These are phyloP conservation scores for Noctuana brunneofusca DNA, from an alignment of 2,888 invertebrate genomes.

Conservation along the genomic window DNA sequence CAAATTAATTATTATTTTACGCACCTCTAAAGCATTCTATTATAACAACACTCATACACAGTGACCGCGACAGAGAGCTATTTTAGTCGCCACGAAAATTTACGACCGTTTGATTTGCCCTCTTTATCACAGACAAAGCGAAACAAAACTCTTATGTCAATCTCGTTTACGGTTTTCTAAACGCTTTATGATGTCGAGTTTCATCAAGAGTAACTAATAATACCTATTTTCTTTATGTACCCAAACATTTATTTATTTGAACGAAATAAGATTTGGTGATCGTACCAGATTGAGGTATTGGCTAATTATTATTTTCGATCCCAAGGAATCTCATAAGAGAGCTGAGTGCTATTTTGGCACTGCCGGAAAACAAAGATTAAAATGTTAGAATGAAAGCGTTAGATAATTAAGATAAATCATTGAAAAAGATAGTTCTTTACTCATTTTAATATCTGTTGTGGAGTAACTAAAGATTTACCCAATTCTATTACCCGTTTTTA, in stretches of 20 bases:
- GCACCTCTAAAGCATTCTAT: conserved; percentile 72
- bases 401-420: neutral
- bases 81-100: conserved; percentile 61
- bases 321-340: neutral
- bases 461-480: neutral
- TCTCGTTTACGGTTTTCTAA: conserved; percentile 57
- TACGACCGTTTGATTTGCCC: conserved; percentile 74
- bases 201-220: conserved; percentile 9
- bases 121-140: conserved; percentile 67
- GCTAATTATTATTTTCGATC: conserved; percentile 29
- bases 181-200: conserved; percentile 42
- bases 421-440: neutral
- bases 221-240: neutral
- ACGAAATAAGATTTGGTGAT: conserved; percentile 4
- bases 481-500: neutral
- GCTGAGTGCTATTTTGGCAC: conserved; percentile 5
- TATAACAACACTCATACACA: conserved; percentile 69
- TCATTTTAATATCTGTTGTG: neutral
- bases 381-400: neutral
- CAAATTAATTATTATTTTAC: conserved; percentile 81
- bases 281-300: conserved; percentile 16
- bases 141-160: conserved; percentile 61
- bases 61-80: conserved; percentile 57
- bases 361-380: conserved; percentile 6
- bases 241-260: conserved; percentile 7